phyloP scores from a whole-genome alignment of 2,888 invertebrate genomes.

The Schizotus pectinicornis region DNA sequence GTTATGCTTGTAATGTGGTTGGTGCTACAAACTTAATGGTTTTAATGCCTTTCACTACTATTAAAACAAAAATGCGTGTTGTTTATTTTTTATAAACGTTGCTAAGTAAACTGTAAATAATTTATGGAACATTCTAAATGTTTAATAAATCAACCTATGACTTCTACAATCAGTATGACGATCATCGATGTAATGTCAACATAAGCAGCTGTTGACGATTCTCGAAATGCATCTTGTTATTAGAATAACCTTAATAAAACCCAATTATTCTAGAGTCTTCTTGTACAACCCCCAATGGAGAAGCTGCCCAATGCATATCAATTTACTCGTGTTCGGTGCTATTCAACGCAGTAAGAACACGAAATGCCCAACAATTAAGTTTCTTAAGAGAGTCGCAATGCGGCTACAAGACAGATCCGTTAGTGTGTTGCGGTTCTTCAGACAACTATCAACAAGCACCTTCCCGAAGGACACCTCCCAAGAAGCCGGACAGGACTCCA shows the following conservation, averaged over 20 bases:
- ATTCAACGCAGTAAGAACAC: slow-evolving; percentile 53
- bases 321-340: slow-evolving; percentile 61
- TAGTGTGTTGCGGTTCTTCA: slow-evolving; percentile 62
- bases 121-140: too few relatives aligned
- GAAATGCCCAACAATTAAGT: slow-evolving; percentile 41
- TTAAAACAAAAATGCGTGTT: too few relatives aligned
- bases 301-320: slow-evolving; percentile 59
- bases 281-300: slow-evolving; percentile 60
- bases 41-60: too few relatives aligned
- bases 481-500: background rate
- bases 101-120: too few relatives aligned
- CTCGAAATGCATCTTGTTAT: too few relatives aligned
- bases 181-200: too few relatives aligned
- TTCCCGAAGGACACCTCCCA: background rate
- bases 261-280: slow-evolving; percentile 9
- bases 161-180: too few relatives aligned
- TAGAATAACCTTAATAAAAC: too few relatives aligned
- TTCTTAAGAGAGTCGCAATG: slow-evolving; percentile 64
- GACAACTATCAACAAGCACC: slow-evolving; percentile 28
- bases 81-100: too few relatives aligned
- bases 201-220: too few relatives aligned
- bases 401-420: slow-evolving; percentile 60
- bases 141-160: too few relatives aligned
- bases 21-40: too few relatives aligned
- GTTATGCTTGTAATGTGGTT: background rate